Evolutionary conservation across 2,888 invertebrate species (phyloP), one percentile per base, ranked within the genome.

Genomic region (Melanostoma scalare): DNA sequence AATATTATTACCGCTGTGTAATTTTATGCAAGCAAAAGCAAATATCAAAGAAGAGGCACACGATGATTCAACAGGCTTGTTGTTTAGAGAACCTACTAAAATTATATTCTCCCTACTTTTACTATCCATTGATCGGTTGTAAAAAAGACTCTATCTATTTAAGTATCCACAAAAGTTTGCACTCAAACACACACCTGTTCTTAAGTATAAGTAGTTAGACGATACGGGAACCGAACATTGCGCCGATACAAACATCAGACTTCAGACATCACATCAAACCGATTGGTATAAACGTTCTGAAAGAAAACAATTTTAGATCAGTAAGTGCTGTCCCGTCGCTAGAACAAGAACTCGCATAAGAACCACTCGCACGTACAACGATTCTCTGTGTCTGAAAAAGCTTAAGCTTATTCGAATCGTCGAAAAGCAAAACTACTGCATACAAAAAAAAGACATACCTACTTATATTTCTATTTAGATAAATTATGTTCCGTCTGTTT

Each of bases 281-380:
- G 38, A 69, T 56, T 76, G 69, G 76, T 76, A 76, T 76, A 76
- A 76, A 56, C 76, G 52, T 75, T 65, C 56, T 63, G 30, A 69
- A n/a, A 55, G 38, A 68, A 60, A 69, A 53, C 20, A 63, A 60
- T 58, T 74, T 35, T 75, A 35, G 63, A 69, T 75, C 69, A 80
- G 79, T 80, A 52, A n/a, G 63, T 69, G 69, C 56, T 52, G 68
- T 38, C 58, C 69, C 79, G 68, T 69, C 69, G 68, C 69, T 63
- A 58, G 68, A 74, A 63, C 56, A 56, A 68, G 68, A 68, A 74
- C 74, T 68, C 20, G 9, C 8, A 10, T 20, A 53, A 10, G 6
- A 44, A 10, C 8, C 20, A 20, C 20, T 20, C 20, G 20, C 20
- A 20, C 20, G 20, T 20, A 1, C 20, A 20, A 20, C 20, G 38